Percentiles rank a stretch among this genome's conserved stretches.
phyloP scores from a whole-genome alignment of 2,888 invertebrate genomes.

The Apotomis turbidana region DNA sequence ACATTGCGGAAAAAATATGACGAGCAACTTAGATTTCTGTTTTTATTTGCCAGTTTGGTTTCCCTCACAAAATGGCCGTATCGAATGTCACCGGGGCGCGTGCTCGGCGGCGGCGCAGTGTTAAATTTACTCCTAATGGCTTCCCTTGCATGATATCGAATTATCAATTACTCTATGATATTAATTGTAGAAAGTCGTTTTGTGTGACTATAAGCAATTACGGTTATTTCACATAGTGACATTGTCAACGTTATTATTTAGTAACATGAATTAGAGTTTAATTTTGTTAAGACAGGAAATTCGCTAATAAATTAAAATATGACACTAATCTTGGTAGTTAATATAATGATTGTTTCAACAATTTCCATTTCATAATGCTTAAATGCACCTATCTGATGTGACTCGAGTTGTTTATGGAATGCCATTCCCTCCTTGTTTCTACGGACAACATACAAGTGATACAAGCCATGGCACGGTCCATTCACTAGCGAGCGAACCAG shows the following conservation, averaged over 20 bases:
- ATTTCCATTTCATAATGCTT: no score
- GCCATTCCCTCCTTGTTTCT: no score
- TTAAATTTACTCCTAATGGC: constrained; percentile 19
- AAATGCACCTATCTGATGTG: no score
- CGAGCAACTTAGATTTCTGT: background rate
- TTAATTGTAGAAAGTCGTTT: constrained; percentile 6
- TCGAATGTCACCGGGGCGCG: constrained; percentile 32
- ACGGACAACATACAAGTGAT: no score
- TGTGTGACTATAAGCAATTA: constrained; percentile 23
- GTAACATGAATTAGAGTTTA: background rate
- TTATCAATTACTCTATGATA: constrained; percentile 35
- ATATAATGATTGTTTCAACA: background rate
- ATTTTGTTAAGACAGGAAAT: background rate
- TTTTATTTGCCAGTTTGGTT: background rate
- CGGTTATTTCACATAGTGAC: background rate
- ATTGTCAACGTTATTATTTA: background rate
- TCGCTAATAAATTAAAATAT: background rate
- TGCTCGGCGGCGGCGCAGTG: constrained; percentile 8
- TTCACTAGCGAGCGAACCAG: no score
- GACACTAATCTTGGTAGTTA: background rate
- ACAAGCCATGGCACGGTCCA: no score
- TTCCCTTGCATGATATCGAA: constrained; percentile 31
- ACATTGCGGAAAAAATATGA: background rate
- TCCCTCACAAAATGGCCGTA: constrained; percentile 31
- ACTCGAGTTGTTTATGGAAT: no score